Conservation (phyloP, 1,140 invertebrate genomes). For the Atta cephalotes region DNA sequence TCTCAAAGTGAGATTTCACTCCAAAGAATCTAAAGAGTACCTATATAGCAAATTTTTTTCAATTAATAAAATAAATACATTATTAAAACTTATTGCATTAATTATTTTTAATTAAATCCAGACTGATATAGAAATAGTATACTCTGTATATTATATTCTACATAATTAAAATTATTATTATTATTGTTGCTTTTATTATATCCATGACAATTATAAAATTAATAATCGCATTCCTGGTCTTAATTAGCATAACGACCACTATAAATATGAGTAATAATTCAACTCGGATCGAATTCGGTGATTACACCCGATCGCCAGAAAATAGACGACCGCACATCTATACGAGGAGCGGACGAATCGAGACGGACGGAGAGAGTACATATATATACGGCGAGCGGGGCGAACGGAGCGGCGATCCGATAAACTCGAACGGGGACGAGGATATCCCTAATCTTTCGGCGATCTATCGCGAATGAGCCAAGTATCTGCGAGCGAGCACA, state of each 20-base stretch:
- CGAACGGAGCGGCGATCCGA: conserved; percentile 69
- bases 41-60: no score
- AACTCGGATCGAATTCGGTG: conserved; percentile 12
- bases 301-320: conserved; percentile 43
- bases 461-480: conserved; percentile 84
- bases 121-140: no score
- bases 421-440: conserved; percentile 74
- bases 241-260: neutral
- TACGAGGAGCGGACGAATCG: conserved; percentile 56
- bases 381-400: neutral
- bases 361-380: conserved; percentile 61
- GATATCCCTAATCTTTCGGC: conserved; percentile 81
- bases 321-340: conserved; percentile 50
- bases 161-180: neutral
- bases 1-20: no score
- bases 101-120: no score
- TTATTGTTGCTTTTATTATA: neutral
- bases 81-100: no score
- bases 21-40: no score
- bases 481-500: conserved; percentile 77
- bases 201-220: neutral
- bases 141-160: neutral
- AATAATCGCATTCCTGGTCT: neutral
- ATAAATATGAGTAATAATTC: conserved; percentile 22
- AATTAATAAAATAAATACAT: no score